A percentile compares a stretch with the other conserved stretches of the same genome.
These are phyloP conservation scores for Hippocampus zosterae DNA, from an alignment of 2,113 vertebrate genomes.

Conservation along the genomic window DNA sequence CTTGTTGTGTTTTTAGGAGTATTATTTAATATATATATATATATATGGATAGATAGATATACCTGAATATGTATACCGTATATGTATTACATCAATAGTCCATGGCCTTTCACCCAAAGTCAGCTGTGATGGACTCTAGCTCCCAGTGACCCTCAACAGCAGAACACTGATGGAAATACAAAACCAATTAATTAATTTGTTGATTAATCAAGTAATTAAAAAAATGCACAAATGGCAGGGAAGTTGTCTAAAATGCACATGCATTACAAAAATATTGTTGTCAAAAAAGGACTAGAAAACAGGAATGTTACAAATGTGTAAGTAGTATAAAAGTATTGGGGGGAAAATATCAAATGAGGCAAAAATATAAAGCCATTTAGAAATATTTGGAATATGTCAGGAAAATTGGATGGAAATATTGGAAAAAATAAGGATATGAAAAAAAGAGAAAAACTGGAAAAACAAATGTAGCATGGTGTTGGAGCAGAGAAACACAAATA, in stretches of 20 bases:
- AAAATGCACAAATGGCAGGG: not conserved
- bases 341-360: too few relatives aligned
- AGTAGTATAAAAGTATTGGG: not conserved
- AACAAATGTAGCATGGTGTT: not conserved
- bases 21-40: not conserved
- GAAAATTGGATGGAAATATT: not conserved
- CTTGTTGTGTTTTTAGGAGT: constrained; percentile 6
- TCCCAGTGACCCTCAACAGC: not conserved
- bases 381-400: not conserved
- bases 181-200: not conserved
- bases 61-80: too few relatives aligned
- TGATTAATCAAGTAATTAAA: not conserved
- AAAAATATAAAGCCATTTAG: not conserved
- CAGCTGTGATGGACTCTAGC: not conserved
- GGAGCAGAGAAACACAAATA: too few relatives aligned
- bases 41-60: too few relatives aligned
- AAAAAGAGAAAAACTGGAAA: not conserved
- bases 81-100: too few relatives aligned
- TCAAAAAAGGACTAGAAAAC: not conserved
- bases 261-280: not conserved
- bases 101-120: not conserved
- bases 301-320: not conserved
- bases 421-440: not conserved
- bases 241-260: not conserved
- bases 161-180: not conserved